These are phyloP conservation scores for Caretta caretta DNA, from an alignment of 2,113 vertebrate genomes.

Conservation along the genomic window DNA sequence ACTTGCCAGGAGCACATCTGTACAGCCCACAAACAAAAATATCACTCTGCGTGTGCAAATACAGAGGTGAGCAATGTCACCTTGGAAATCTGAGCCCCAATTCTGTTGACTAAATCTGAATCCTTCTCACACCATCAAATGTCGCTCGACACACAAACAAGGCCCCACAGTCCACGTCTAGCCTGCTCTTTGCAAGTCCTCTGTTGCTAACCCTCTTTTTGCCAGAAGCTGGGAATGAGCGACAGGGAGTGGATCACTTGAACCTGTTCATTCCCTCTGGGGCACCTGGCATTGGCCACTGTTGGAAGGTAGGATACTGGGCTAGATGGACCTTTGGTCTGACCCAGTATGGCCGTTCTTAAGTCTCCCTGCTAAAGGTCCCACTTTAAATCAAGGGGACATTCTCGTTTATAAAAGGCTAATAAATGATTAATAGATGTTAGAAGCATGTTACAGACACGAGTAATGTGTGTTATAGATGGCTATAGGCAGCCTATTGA, in stretches of 20 bases:
- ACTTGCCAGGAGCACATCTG: neutral
- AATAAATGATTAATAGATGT: neutral
- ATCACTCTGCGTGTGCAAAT: neutral
- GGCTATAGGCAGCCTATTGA: neutral
- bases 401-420: neutral
- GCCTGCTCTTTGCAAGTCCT: neutral
- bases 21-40: neutral
- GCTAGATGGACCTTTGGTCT: too few species aligned
- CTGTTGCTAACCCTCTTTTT: neutral
- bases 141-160: neutral
- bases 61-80: fast-evolving
- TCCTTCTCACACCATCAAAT: neutral
- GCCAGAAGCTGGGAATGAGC: too few species aligned
- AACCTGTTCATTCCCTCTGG: too few species aligned
- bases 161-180: neutral
- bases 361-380: neutral
- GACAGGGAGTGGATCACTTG: too few species aligned
- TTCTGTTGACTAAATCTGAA: neutral
- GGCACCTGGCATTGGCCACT: too few species aligned
- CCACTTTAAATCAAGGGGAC: neutral
- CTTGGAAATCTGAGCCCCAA: neutral
- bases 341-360: too few species aligned
- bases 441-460: neutral
- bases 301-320: too few species aligned
- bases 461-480: neutral